Evolutionary conservation across 2,797 vertebrate species (phyloP), one percentile per base, ranked within the genome.

Genomic region (Calcarius lapponicus): DNA sequence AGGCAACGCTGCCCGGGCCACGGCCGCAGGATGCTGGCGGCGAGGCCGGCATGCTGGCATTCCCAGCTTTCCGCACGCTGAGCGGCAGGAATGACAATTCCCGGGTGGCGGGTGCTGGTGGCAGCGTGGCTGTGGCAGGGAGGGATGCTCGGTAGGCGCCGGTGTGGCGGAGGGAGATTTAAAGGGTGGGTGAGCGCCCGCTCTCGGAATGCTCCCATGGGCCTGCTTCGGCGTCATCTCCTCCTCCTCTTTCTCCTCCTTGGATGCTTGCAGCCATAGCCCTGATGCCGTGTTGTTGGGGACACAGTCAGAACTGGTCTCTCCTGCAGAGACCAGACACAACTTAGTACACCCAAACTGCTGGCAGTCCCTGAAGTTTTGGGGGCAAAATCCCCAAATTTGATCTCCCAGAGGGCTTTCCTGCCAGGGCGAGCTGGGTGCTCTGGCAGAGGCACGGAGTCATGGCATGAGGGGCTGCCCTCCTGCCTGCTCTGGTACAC

Each of bases 111-210:
- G 42, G 82, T 15, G n/a, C 80, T 10, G 62, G 66, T 25, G 32
- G 67, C 7, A 2, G 80, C 5, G 3, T 17, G 86, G 75, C 73
- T 78, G 17, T 67, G 73, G 79, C 54, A 24, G 66, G 7, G 31
- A 15, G 78, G 54, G 88, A 40, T 45, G 70, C 56, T 90, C 8
- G 1, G 47, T 42, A 79, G 58, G 80, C 6, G 3, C 47, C 1
- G 4, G 81, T 50, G 80, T 1, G 3, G 47, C n/a, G 45, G 88
- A 93, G 85, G 90, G 90, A 92, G 92, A 88, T 94, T 90, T 92
- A 75, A 96, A 95, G 93, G 92, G 38, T 90, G 34, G 18, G 60
- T 4, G 48, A 94, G 71, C 15, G 0, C 58, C 89, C 31, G 25
- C 9, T 7, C 71, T 78, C 5, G 0, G 31, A 66, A 58, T 13